These are phyloP conservation scores for Junonia oenone DNA, from an alignment of 2,888 invertebrate species.

Conservation along the genomic window DNA sequence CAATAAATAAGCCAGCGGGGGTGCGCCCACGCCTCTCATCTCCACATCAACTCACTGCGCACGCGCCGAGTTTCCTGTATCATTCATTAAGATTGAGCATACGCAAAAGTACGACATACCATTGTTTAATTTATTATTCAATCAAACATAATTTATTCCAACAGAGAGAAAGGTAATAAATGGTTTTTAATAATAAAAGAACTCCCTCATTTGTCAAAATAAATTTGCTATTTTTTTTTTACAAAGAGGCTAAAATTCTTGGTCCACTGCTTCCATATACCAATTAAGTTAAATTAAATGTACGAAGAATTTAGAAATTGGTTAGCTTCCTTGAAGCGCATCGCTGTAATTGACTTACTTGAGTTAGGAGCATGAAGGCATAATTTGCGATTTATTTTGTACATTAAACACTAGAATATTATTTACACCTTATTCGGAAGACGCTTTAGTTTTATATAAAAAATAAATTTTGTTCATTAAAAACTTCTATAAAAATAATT, in stretches of 20 bases:
- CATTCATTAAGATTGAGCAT: slow-evolving; percentile 41
- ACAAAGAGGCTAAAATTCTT: slow-evolving; percentile 61
- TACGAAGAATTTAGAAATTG: slow-evolving; percentile 79
- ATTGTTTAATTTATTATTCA: not conserved
- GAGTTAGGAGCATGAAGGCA: slow-evolving; percentile 64
- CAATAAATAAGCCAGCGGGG: slow-evolving; percentile 56
- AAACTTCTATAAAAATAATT: not conserved
- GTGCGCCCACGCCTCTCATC: slow-evolving; percentile 73
- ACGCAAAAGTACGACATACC: slow-evolving; percentile 16
- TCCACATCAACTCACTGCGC: slow-evolving; percentile 65
- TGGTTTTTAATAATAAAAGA: not conserved
- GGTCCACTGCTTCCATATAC: slow-evolving; percentile 73
- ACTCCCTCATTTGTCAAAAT: not conserved
- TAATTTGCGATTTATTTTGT: slow-evolving; percentile 62
- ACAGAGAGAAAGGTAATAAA: not conserved
- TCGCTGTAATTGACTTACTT: slow-evolving; percentile 73
- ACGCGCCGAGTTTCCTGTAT: slow-evolving; percentile 68
- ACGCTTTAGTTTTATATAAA: not conserved
- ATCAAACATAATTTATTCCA: not conserved
- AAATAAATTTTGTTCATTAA: not conserved
- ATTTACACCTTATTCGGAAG: not conserved
- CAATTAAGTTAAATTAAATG: slow-evolving; percentile 77
- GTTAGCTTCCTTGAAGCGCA: slow-evolving; percentile 77
- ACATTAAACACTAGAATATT: not conserved
- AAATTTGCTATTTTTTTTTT: not conserved